Conservation (phyloP, 2,113 vertebrate species). For the Amphiprion percula region DNA sequence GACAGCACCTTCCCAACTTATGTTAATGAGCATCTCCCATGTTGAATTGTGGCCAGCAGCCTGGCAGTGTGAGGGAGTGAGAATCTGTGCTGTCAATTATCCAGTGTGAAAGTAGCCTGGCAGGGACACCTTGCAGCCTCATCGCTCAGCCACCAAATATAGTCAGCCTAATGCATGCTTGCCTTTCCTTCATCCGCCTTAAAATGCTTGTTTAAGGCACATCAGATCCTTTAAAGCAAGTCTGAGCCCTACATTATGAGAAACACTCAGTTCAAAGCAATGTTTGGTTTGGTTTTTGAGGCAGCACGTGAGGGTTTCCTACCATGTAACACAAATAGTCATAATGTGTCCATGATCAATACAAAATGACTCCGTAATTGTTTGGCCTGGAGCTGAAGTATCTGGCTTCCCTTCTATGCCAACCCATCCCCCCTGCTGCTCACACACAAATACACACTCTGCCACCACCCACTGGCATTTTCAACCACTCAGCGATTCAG, state of each 20-base stretch:
- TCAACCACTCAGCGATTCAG: slow-evolving; percentile 13
- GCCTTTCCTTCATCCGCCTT: slow-evolving; percentile 42
- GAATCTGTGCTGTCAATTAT: slow-evolving; percentile 76
- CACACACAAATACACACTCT: slow-evolving; percentile 30
- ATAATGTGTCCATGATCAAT: slow-evolving; percentile 51
- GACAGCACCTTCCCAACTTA: slow-evolving; percentile 64
- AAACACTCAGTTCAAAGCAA: background rate
- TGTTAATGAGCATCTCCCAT: slow-evolving; percentile 72
- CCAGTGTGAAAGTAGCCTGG: slow-evolving; percentile 64
- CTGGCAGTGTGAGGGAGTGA: slow-evolving; percentile 67
- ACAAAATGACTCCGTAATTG: slow-evolving; percentile 40
- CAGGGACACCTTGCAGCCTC: slow-evolving; percentile 66
- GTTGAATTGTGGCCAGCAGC: slow-evolving; percentile 67
- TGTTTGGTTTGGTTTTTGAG: background rate
- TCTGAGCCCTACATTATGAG: background rate
- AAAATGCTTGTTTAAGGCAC: slow-evolving; percentile 43
- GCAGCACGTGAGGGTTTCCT: background rate
- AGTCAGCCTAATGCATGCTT: slow-evolving; percentile 36
- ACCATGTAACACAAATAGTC: background rate
- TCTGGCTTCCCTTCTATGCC: slow-evolving; percentile 27
- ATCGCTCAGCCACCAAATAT: slow-evolving; percentile 61
- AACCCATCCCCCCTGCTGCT: background rate
- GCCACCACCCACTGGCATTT: slow-evolving; percentile 4
- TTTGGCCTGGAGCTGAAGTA: slow-evolving; percentile 45
- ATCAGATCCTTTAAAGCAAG: slow-evolving; percentile 30